phyloP scores from a whole-genome alignment of 2,113 vertebrate genomes.

The Bucco capensis region DNA sequence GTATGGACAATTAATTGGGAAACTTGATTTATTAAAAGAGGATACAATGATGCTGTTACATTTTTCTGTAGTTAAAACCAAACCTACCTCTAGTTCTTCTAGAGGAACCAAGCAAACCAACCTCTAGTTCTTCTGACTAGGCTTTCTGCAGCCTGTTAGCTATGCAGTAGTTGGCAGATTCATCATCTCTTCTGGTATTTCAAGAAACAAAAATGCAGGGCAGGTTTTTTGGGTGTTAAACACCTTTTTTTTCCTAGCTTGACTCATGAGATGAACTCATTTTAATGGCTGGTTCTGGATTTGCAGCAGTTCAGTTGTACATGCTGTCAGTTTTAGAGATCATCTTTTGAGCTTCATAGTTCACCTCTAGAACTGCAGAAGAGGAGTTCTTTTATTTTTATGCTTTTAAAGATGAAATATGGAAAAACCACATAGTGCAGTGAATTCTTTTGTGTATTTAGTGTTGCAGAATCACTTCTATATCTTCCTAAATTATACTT shows the following conservation, averaged over 20 bases:
- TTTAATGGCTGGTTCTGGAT: neutral
- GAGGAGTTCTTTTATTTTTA: neutral
- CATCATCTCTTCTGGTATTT: neutral
- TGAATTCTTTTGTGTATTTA: neutral
- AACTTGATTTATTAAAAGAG: too few relatives aligned
- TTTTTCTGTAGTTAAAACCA: too few relatives aligned
- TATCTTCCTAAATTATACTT: neutral
- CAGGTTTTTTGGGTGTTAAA: neutral
- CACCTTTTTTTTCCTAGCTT: neutral
- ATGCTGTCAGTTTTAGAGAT: neutral
- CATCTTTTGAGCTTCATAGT: neutral
- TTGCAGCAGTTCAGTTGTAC: neutral
- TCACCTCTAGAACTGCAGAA: neutral
- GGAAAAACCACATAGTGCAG: neutral
- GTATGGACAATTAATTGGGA: neutral
- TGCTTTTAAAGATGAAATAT: neutral
- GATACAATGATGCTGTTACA: too few relatives aligned
- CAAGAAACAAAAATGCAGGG: neutral
- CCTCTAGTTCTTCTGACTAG: neutral
- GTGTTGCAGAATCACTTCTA: neutral
- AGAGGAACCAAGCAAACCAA: too few relatives aligned
- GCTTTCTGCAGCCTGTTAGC: neutral
- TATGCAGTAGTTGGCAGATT: neutral
- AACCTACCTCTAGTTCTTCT: fast-evolving
- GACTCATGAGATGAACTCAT: neutral